phyloP scores from a whole-genome alignment of 2,113 vertebrate genomes.

The Delphinus delphis region DNA sequence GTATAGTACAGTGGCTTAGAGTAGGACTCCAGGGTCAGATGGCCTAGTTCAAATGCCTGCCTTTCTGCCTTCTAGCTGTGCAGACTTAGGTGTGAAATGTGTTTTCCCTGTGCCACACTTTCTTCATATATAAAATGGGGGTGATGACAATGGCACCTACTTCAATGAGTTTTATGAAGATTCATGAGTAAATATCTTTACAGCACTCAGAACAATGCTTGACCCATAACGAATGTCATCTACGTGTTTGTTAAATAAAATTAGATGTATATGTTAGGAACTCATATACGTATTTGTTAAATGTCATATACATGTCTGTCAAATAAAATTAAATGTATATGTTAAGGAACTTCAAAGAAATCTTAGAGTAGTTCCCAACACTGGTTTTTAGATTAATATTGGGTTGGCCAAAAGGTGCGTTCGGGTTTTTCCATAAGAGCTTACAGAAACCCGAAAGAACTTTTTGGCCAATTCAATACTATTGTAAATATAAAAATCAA shows the following conservation, averaged over 20 bases:
- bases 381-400: no score
- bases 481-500: not conserved
- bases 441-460: no score
- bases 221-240: not conserved
- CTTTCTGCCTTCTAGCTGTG: not conserved
- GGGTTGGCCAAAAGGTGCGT: no score
- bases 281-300: no score
- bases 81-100: accelerated
- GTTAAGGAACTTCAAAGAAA: no score
- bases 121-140: not conserved
- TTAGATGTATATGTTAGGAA: not conserved
- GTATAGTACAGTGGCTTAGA: not conserved
- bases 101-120: not conserved
- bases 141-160: not conserved
- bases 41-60: no score
- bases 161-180: not conserved
- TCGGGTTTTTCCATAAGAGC: no score
- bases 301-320: no score
- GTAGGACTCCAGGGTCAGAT: not conserved
- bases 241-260: not conserved
- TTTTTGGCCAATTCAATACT: no score
- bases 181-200: not conserved
- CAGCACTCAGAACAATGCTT: not conserved
- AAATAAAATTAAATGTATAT: no score
- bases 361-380: no score